Conservation (phyloP, 2,113 vertebrate species). For the Zosterops lateralis region DNA sequence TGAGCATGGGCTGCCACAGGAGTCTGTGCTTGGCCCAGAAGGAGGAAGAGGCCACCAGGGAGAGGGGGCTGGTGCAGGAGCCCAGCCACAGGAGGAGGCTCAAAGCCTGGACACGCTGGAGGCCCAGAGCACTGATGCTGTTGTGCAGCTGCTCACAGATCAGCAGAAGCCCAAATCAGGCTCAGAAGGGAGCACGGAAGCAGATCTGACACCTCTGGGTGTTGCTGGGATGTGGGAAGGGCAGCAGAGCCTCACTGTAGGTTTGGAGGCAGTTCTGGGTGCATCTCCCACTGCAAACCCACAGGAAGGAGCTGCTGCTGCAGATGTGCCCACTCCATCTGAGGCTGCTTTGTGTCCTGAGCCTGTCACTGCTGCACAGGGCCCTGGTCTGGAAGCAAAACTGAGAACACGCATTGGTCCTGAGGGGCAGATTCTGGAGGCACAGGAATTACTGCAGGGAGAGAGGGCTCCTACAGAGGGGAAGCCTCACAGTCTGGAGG, state of each 20-base stretch:
- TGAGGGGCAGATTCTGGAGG: background rate
- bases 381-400: background rate
- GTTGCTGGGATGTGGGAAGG: background rate
- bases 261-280: background rate
- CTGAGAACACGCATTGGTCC: background rate
- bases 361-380: accelerated
- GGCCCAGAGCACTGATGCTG: background rate
- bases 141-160: accelerated
- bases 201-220: background rate
- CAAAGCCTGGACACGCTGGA: accelerated
- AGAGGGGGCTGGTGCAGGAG: background rate
- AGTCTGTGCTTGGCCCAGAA: background rate
- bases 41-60: background rate
- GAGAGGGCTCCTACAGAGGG: background rate
- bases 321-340: accelerated
- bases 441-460: background rate
- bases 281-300: accelerated
- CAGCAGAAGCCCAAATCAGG: background rate
- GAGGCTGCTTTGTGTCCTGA: background rate
- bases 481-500: background rate
- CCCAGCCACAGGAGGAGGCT: background rate
- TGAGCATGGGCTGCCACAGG: background rate
- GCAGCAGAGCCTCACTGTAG: background rate
- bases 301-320: background rate
- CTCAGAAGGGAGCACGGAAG: accelerated